Evolutionary conservation across 2,888 invertebrate species (phyloP).

Genomic region (Panorpa germanica): DNA sequence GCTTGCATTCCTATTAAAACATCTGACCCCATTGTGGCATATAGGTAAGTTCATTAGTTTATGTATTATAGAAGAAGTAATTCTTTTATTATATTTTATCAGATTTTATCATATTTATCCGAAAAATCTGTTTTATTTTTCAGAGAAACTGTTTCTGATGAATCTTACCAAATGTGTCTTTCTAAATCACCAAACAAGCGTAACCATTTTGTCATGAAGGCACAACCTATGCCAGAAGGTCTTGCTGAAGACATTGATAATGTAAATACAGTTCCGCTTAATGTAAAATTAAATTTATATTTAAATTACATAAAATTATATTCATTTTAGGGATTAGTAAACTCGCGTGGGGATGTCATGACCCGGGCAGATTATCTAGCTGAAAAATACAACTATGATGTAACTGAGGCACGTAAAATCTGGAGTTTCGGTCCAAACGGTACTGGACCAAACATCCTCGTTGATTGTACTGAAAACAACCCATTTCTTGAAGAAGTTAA

Average conservation of each 20-base stretch:
- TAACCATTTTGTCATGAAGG: conserved; percentile 94
- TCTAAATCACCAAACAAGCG: conserved; percentile 99
- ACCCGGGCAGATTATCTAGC: conserved; percentile 82
- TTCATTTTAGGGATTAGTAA: conserved; percentile 57
- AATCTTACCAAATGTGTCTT: conserved; percentile 87
- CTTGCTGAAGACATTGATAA: conserved; percentile 94
- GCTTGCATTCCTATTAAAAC: conserved; percentile 98
- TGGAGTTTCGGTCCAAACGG: conserved; percentile 99
- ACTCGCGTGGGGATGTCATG: conserved; percentile 94
- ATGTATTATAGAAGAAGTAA: too few relatives aligned
- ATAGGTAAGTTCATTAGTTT: too few relatives aligned
- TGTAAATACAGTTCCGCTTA: too few relatives aligned
- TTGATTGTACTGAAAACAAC: conserved; percentile 99
- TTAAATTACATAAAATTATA: conserved; percentile 4
- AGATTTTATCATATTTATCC: too few relatives aligned
- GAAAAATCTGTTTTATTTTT: too few relatives aligned
- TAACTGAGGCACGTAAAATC: conserved; percentile 95
- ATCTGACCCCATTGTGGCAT: conserved; percentile 97
- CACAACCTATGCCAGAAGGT: conserved; percentile 91
- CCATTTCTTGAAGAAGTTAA: conserved; percentile 99
- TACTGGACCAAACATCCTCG: conserved; percentile 91
- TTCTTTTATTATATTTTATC: too few relatives aligned
- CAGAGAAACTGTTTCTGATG: conserved; percentile 92
- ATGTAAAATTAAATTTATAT: too few relatives aligned
- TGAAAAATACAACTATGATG: conserved; percentile 94